Conservation (phyloP, 1,140 invertebrate species). For the Drosophila parvula region DNA sequence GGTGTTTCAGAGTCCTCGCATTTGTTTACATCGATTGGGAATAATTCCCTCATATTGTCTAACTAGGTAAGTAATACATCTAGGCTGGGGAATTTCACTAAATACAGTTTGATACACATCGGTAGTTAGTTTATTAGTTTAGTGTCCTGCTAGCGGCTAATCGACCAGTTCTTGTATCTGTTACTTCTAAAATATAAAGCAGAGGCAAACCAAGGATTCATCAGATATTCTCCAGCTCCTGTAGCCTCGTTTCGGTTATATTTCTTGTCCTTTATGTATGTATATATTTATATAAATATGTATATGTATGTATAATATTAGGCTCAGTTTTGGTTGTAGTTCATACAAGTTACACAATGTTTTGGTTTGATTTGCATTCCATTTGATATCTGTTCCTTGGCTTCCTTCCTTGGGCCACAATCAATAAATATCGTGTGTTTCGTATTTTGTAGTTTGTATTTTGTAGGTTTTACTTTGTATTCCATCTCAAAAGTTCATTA, state of each 20-base stretch:
- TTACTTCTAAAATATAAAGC: constrained; percentile 18
- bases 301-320: constrained; percentile 32
- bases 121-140: constrained; percentile 18
- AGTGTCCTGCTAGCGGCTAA: constrained; percentile 28
- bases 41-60: constrained; percentile 81
- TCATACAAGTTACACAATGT: constrained; percentile 52
- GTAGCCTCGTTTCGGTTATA: constrained; percentile 34
- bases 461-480: constrained; percentile 48
- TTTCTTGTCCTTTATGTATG: constrained; percentile 16
- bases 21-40: constrained; percentile 59
- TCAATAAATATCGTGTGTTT: constrained; percentile 40
- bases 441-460: constrained; percentile 35
- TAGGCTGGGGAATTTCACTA: constrained; percentile 30
- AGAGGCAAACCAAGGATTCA: constrained; percentile 12
- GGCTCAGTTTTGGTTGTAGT: constrained; percentile 35
- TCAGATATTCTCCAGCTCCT: constrained; percentile 23
- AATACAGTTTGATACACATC: constrained; percentile 35
- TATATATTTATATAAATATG: constrained; percentile 26
- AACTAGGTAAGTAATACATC: constrained; percentile 71
- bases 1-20: constrained; percentile 49
- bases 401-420: constrained; percentile 17
- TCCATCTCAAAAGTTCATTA: constrained; percentile 74
- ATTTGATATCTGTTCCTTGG: constrained; percentile 31
- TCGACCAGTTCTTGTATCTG: constrained; percentile 41
- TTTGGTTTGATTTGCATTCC: constrained; percentile 21